A percentile compares a stretch with the other conserved stretches of the same genome.
Conservation (phyloP, 2,797 vertebrate genomes). For the Microcaecilia unicolor region DNA sequence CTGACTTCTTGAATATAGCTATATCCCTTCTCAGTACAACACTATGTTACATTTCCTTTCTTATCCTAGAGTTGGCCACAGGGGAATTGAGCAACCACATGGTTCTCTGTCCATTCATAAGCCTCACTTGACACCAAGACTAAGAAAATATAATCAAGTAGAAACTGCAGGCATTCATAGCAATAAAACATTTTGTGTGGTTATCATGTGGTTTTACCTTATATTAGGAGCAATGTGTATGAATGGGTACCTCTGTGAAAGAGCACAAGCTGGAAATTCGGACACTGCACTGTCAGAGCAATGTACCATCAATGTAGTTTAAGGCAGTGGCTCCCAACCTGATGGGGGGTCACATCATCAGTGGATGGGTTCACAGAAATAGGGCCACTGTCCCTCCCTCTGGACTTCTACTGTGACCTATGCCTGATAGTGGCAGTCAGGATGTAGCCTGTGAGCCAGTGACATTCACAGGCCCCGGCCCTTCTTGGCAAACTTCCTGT, state of each 20-base stretch:
- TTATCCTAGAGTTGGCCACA: conserved; percentile 33
- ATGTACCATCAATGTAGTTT: conserved; percentile 53
- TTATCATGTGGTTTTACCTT: too few relatives aligned
- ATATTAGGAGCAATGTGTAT: too few relatives aligned
- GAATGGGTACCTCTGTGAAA: conserved; percentile 49
- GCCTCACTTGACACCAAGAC: conserved; percentile 17
- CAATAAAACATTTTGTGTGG: too few relatives aligned
- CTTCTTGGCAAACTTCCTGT: too few relatives aligned
- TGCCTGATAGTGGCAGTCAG: too few relatives aligned
- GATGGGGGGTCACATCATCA: too few relatives aligned
- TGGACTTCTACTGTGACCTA: too few relatives aligned
- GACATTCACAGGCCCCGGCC: too few relatives aligned
- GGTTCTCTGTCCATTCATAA: conserved; percentile 10
- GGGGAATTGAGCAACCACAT: conserved; percentile 5
- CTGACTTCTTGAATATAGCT: conserved; percentile 10
- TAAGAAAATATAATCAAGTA: conserved; percentile 28
- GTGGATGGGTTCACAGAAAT: too few relatives aligned
- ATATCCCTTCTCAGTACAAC: conserved; percentile 11
- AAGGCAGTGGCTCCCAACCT: too few relatives aligned
- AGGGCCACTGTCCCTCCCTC: too few relatives aligned
- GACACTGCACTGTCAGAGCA: conserved; percentile 40
- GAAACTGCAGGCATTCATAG: conserved; percentile 45
- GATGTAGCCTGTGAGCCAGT: too few relatives aligned
- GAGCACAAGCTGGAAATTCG: conserved; percentile 49
- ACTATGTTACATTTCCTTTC: conserved; percentile 30